Evolutionary conservation across 2,888 invertebrate species (phyloP).

Genomic region (Lasioglossum figueresi): DNA sequence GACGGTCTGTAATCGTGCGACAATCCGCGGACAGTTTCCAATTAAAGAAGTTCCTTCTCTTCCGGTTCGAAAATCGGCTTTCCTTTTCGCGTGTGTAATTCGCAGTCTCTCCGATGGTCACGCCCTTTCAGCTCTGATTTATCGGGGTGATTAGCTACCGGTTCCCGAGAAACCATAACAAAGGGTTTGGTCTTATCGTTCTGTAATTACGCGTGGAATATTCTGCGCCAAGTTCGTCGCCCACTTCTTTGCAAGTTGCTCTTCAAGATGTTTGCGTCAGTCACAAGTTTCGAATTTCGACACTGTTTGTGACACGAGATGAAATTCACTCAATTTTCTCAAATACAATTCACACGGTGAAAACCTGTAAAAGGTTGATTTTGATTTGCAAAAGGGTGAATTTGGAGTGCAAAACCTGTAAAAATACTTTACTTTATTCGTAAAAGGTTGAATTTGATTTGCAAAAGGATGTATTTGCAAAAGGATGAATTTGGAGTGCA

Average conservation of each 20-base stretch:
- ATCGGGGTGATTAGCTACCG: not conserved
- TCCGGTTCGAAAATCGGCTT: too few species aligned
- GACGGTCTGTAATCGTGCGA: constrained; percentile 7
- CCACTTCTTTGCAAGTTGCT: not conserved
- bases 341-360: not conserved
- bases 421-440: too few species aligned
- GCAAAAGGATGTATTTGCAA: too few species aligned
- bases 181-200: not conserved
- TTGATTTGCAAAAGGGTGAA: too few species aligned
- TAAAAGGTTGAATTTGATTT: too few species aligned
- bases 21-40: not conserved
- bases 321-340: not conserved
- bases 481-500: too few species aligned
- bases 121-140: not conserved
- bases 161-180: not conserved
- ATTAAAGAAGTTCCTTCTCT: constrained; percentile 14
- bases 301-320: not conserved
- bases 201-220: not conserved
- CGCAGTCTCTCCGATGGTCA: not conserved
- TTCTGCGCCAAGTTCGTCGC: not conserved
- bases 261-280: not conserved
- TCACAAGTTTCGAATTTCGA: not conserved
- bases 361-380: too few species aligned
- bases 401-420: too few species aligned
- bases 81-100: not conserved